A percentile compares a stretch with the other conserved stretches of the same genome.
Conservation (phyloP, 1,140 invertebrate genomes). For the Wasmannia auropunctata region DNA sequence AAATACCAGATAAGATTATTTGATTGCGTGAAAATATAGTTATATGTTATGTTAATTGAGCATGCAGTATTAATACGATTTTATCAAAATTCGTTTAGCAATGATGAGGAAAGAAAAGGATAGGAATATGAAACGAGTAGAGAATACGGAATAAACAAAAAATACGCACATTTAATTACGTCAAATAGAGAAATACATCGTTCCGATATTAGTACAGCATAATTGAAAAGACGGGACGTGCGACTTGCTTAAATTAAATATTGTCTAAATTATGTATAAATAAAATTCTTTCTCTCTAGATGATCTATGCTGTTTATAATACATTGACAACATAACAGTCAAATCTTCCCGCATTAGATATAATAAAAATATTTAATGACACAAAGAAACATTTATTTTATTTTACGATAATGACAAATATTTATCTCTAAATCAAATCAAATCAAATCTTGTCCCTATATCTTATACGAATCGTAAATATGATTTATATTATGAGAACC, state of each 20-base stretch:
- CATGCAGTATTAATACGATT: constrained; percentile 2
- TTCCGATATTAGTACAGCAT: background rate
- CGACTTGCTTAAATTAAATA: background rate
- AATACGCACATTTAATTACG: constrained; percentile 25
- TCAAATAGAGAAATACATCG: background rate
- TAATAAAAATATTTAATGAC: constrained; percentile 8
- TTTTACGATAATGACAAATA: background rate
- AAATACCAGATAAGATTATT: background rate
- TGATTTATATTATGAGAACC: background rate
- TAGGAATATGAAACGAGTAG: background rate
- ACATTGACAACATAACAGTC: background rate
- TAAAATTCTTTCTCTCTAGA: background rate
- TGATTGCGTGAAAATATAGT: background rate
- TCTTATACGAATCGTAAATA: background rate
- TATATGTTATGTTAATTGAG: background rate
- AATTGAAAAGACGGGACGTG: background rate
- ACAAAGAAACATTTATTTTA: constrained; percentile 13
- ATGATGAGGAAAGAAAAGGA: background rate
- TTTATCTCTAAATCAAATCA: background rate
- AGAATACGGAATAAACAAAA: background rate
- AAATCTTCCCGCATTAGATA: background rate
- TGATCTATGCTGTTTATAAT: background rate
- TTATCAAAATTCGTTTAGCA: background rate
- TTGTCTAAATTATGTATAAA: background rate
- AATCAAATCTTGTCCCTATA: constrained; percentile 19